Evolutionary conservation across 2,797 vertebrate genomes (phyloP).

Genomic region (Esox masquinongy): DNA sequence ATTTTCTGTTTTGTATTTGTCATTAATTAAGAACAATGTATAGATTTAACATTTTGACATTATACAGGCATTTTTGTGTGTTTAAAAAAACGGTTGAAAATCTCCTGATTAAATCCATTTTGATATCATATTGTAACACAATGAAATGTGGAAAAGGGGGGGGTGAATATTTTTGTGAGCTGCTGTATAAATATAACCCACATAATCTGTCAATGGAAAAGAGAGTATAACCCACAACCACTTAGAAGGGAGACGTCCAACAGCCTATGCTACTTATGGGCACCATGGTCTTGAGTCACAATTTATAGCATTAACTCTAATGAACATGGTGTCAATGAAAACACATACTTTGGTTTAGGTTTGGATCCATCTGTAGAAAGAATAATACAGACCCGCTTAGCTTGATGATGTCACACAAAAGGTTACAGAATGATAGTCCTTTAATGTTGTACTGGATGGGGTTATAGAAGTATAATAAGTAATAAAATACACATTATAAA

Average conservation of each 20-base stretch:
- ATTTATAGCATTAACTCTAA: too few species aligned
- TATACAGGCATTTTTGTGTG: too few species aligned
- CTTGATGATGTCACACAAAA: not conserved
- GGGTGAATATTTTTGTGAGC: too few species aligned
- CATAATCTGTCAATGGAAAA: not conserved
- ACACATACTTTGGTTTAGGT: conserved; percentile 74
- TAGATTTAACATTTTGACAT: too few species aligned
- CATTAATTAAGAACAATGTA: too few species aligned
- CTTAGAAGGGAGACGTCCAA: not conserved
- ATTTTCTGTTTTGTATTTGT: too few species aligned
- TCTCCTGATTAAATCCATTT: too few species aligned
- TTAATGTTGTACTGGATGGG: not conserved
- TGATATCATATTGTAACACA: too few species aligned
- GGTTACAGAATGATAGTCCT: not conserved
- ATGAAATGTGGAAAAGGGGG: too few species aligned
- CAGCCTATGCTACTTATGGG: not conserved
- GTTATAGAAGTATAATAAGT: not conserved
- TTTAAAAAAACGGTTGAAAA: too few species aligned
- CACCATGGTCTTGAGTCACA: not conserved
- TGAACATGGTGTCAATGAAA: too few species aligned
- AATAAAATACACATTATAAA: not conserved
- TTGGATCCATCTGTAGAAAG: conserved; percentile 67
- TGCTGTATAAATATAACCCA: too few species aligned
- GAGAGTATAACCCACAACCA: not conserved
- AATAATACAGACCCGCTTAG: not conserved